Percentiles rank a stretch among this genome's conserved stretches.
Evolutionary conservation across 1,140 invertebrate genomes (phyloP).

Genomic region (Rhyacophila brunnea): DNA sequence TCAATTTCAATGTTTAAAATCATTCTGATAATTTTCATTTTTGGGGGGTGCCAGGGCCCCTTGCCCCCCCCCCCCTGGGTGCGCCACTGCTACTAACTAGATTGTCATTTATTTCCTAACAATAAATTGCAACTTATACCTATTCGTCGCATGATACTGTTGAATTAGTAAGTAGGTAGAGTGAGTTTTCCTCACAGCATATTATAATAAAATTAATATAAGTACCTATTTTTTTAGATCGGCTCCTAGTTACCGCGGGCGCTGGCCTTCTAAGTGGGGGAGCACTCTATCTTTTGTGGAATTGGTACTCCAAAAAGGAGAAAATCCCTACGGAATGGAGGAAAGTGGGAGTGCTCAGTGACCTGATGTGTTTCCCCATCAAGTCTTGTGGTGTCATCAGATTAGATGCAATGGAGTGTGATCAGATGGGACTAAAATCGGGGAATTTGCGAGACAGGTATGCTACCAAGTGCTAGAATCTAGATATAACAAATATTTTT

Average conservation of each 20-base stretch:
- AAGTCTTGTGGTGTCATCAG: slow-evolving; percentile 28
- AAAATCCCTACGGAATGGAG: slow-evolving; percentile 26
- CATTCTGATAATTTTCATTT: no score
- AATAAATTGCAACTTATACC: no score
- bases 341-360: slow-evolving; percentile 20
- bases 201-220: no score
- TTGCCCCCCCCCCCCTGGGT: no score
- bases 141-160: no score
- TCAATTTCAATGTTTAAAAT: no score
- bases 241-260: neutral
- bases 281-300: slow-evolving; percentile 20
- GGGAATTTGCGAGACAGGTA: slow-evolving; percentile 25
- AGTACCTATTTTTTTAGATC: slow-evolving; percentile 8
- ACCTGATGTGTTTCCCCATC: slow-evolving; percentile 33
- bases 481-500: neutral
- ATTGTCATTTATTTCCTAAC: no score
- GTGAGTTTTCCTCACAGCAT: no score
- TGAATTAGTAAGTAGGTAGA: no score
- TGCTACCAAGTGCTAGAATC: neutral
- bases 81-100: no score
- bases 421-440: slow-evolving; percentile 19
- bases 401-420: slow-evolving; percentile 28
- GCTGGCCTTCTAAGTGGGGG: slow-evolving; percentile 12
- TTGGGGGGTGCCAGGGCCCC: no score
- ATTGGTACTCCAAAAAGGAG: slow-evolving; percentile 22